A percentile compares a stretch with the other conserved stretches of the same genome.
phyloP scores from a whole-genome alignment of 1,140 invertebrate genomes.

The Steinernema feltiae region DNA sequence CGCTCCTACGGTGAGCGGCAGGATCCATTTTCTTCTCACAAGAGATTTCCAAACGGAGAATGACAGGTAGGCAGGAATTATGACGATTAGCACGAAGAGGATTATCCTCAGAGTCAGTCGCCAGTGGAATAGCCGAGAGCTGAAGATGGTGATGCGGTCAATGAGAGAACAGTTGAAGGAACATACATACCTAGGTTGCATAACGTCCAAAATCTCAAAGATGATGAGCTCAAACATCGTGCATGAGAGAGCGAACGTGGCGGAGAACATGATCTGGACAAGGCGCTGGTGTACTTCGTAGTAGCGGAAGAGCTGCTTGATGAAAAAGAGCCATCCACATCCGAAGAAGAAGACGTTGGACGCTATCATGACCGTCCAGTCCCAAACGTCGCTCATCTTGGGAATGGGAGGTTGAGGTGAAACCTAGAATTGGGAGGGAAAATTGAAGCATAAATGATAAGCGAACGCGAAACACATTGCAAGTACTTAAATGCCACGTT shows the following conservation, averaged over 20 bases:
- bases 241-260: constrained; percentile 92
- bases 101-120: constrained; percentile 82
- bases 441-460: background rate
- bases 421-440: background rate
- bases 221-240: constrained; percentile 99
- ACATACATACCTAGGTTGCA: constrained; percentile 70
- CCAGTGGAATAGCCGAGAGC: constrained; percentile 93
- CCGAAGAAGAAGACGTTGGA: constrained; percentile 81
- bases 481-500: background rate
- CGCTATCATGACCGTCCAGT: constrained; percentile 31
- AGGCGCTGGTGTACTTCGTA: constrained; percentile 75
- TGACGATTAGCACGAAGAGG: constrained; percentile 85
- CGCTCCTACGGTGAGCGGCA: constrained; percentile 72
- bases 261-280: constrained; percentile 93
- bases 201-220: constrained; percentile 92
- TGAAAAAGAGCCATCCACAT: constrained; percentile 96
- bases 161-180: background rate
- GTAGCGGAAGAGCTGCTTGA: constrained; percentile 92
- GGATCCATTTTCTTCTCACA: constrained; percentile 65
- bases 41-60: constrained; percentile 89
- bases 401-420: background rate
- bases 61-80: constrained; percentile 93
- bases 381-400: constrained; percentile 33
- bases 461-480: background rate
- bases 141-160: constrained; percentile 60